phyloP scores from a whole-genome alignment of 2,797 vertebrate genomes.

The Ispidina lecontei region DNA sequence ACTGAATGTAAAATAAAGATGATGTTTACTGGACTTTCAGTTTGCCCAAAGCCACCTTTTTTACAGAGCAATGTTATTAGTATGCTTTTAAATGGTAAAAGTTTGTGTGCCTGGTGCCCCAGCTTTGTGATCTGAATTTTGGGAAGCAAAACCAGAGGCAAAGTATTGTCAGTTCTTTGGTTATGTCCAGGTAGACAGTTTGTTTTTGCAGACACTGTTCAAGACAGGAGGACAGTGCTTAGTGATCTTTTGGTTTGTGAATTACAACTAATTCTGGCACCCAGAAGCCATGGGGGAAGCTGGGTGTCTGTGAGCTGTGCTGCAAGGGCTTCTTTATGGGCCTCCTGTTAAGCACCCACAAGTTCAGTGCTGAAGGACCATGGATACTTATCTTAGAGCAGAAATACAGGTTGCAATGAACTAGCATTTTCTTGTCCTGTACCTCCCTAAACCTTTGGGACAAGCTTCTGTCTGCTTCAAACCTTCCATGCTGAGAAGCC shows the following conservation, averaged over 20 bases:
- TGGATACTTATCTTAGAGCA: neutral
- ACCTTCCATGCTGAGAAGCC: neutral
- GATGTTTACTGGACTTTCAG: neutral
- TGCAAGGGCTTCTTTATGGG: neutral
- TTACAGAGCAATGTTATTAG: neutral
- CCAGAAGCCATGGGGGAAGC: accelerated
- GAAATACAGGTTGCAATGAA: neutral
- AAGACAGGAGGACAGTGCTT: neutral
- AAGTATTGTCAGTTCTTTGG: neutral
- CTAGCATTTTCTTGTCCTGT: neutral
- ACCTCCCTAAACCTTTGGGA: neutral
- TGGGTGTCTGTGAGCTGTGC: accelerated
- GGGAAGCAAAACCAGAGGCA: neutral
- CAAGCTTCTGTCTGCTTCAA: neutral
- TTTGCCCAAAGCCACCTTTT: neutral
- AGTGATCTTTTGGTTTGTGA: neutral
- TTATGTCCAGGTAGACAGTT: neutral
- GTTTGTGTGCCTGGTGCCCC: neutral
- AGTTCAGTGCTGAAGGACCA: neutral
- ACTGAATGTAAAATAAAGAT: neutral
- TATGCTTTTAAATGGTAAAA: neutral
- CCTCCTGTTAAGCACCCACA: neutral
- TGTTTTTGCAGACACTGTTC: neutral
- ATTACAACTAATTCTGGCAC: accelerated
- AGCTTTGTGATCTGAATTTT: neutral